Base-by-base conservation (phyloP, 2,888 invertebrate genomes). In the Erpobdella octoculata region DNA sequence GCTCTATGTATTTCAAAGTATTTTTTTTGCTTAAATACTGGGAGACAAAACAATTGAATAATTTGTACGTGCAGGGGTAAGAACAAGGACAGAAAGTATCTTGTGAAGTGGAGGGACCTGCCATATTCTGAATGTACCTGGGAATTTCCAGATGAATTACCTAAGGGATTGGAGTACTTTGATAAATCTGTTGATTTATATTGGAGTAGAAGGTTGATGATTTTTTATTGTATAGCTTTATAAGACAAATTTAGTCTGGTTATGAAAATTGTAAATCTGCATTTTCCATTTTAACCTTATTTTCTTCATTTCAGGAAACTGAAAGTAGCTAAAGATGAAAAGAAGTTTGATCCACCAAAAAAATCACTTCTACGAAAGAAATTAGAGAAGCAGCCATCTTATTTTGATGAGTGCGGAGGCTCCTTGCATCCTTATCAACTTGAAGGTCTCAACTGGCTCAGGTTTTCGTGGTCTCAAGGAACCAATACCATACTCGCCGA, bases 81-180 rank as follows among this genome's bases (percentile, higher is more conserved):
- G 31, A 70, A 73, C 18, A 74, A 73, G 46, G 72, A 74, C 41
- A 38, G 65, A 25, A 48, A 69, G 15, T 98, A 90, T 85, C 86
- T 96, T 77, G 92, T 96, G 0, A 98, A 98, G 83, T 97, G 97
- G 97, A 87, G 93, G 53, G 96, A 96, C 81, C 85, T 97, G 71
- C 89, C 91, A 0, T 98, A 97, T 80, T 95, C 95, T 82, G 91
- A 92, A 81, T 90, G 92, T 28, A 95, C 96, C 0, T 98, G 96
- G 95, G 97, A 98, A 83, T 59, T 25, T 18, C 65, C 73, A 0
- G 62, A 41, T 1, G 75, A 76, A 8, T n/a, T 74, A 21, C 73
- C 74, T 2, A 73, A 70, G 12, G 74, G 73, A 9, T 70, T 74
- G 15, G 72, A 73, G 48, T 74, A 70, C 65, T 73, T 73, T 25